These are phyloP conservation scores for Coecobrya sp. DNA, from an alignment of 2,888 invertebrate genomes.

Conservation along the genomic window DNA sequence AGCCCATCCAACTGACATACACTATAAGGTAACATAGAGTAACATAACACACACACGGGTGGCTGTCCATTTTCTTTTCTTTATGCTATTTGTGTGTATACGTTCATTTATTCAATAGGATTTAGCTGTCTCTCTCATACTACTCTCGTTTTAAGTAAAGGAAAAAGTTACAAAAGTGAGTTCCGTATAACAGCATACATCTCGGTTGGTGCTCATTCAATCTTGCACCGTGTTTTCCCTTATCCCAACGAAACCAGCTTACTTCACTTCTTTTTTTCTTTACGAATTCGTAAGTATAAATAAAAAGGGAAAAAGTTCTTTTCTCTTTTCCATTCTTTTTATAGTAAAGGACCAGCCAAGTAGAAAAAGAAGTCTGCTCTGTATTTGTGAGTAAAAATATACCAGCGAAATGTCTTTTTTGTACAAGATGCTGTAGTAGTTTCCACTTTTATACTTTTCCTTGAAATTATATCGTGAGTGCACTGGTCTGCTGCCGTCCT, in stretches of 20 bases:
- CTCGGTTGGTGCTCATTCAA: neutral
- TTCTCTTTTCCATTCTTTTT: neutral
- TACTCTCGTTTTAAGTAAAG: neutral
- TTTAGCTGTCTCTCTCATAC: neutral
- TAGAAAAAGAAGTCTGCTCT: slow-evolving; percentile 29
- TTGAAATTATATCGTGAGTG: too few relatives aligned
- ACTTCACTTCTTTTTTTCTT: neutral
- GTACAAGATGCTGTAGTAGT: too few relatives aligned
- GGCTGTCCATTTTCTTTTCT: neutral
- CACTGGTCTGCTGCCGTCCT: too few relatives aligned
- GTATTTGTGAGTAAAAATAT: too few relatives aligned
- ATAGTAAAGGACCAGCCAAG: slow-evolving; percentile 23
- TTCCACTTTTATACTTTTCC: too few relatives aligned
- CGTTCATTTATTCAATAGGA: neutral
- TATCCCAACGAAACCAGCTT: neutral
- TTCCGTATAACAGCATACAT: neutral
- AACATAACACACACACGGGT: too few relatives aligned
- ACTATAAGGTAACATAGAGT: too few relatives aligned
- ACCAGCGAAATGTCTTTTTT: too few relatives aligned
- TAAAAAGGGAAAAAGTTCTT: neutral
- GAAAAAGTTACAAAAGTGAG: slow-evolving; percentile 16
- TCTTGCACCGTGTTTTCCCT: slow-evolving; percentile 8
- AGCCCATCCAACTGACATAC: too few relatives aligned
- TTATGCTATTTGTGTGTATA: neutral
- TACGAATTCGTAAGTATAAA: neutral